Evolutionary conservation across 2,113 vertebrate genomes (phyloP).

Genomic region (Archocentrus centrarchus): DNA sequence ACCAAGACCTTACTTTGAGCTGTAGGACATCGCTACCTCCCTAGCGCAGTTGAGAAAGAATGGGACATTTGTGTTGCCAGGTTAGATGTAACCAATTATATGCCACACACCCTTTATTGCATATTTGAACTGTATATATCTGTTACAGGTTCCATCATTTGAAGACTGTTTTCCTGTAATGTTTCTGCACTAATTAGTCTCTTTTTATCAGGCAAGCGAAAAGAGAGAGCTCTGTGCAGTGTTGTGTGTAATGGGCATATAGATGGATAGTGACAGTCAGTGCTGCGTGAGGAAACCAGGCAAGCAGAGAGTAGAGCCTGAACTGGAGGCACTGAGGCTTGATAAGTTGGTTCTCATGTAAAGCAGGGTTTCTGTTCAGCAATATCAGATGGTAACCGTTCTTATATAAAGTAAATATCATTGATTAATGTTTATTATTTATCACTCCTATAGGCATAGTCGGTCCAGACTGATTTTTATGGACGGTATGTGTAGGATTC

Average conservation of each 20-base stretch:
- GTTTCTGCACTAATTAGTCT: constrained; percentile 50
- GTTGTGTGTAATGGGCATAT: constrained; percentile 65
- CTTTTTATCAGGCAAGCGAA: constrained; percentile 64
- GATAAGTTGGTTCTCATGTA: constrained; percentile 51
- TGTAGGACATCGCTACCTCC: not conserved
- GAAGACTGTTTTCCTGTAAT: constrained; percentile 35
- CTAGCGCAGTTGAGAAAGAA: not conserved
- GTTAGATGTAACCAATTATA: constrained; percentile 24
- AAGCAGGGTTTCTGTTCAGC: constrained; percentile 39
- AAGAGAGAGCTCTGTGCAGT: constrained; percentile 26
- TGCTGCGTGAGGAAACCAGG: constrained; percentile 61
- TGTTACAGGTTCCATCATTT: constrained; percentile 29
- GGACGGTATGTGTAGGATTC: not conserved
- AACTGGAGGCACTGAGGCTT: constrained; percentile 55
- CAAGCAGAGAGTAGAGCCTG: constrained; percentile 53
- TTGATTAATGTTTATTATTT: not conserved
- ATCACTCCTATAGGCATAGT: not conserved
- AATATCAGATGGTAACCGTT: constrained; percentile 3
- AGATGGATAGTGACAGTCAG: constrained; percentile 74
- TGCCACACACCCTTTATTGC: constrained; percentile 8
- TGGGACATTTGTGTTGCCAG: not conserved
- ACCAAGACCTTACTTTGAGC: constrained; percentile 26
- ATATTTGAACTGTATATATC: constrained; percentile 35
- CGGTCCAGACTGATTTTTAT: not conserved
- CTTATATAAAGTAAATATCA: not conserved